Percentiles rank a stretch among this genome's conserved stretches.
These are phyloP conservation scores for Pseudomyrmex gracilis DNA, from an alignment of 1,140 invertebrate genomes.

Conservation along the genomic window DNA sequence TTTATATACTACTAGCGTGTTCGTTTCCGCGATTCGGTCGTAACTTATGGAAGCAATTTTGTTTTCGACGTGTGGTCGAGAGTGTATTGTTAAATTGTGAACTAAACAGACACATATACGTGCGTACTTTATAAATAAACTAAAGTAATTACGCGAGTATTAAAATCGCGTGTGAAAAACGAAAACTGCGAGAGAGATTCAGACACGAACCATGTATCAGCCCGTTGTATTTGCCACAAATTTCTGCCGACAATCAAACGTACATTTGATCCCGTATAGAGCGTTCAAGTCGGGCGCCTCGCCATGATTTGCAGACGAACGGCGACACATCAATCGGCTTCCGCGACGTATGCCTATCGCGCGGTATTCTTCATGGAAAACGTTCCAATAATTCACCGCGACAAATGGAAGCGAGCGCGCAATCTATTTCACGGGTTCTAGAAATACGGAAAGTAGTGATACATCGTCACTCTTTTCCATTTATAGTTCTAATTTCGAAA, in stretches of 20 bases:
- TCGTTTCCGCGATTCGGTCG: constrained; percentile 36
- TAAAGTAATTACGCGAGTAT: not conserved
- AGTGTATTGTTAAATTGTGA: constrained; percentile 11
- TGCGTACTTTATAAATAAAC: not conserved
- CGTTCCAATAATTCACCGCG: constrained; percentile 45
- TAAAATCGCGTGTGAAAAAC: too few relatives aligned
- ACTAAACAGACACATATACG: not conserved
- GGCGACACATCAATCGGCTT: constrained; percentile 24
- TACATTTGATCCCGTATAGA: constrained; percentile 25
- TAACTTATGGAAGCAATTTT: constrained; percentile 34
- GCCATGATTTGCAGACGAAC: constrained; percentile 45
- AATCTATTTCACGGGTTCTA: constrained; percentile 20
- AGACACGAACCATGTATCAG: not conserved
- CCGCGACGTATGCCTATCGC: constrained; percentile 37
- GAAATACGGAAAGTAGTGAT: constrained; percentile 9
- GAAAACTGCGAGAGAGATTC: too few relatives aligned
- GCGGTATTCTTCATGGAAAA: constrained; percentile 40
- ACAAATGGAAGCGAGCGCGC: not conserved
- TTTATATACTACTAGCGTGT: constrained; percentile 22
- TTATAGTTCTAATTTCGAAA: constrained; percentile 21
- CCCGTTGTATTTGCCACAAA: not conserved
- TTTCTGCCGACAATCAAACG: not conserved
- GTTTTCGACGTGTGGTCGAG: constrained; percentile 2
- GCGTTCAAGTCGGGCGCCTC: constrained; percentile 18
- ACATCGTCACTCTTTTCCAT: constrained; percentile 26